Base-by-base conservation (phyloP, 2,113 vertebrate species). In the Ploceus nigricollis region DNA sequence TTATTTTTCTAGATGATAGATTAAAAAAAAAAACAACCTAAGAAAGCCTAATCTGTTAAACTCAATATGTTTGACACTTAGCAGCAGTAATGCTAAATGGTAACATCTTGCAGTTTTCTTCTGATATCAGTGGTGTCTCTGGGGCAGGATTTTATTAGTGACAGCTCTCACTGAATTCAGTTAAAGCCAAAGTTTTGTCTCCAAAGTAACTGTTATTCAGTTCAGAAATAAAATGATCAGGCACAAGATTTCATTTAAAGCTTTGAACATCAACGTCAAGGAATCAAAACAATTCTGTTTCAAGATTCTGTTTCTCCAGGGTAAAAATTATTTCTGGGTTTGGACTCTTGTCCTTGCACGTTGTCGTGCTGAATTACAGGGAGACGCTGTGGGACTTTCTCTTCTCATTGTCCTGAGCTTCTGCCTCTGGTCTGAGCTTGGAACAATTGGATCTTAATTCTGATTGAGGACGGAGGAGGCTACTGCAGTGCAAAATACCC, bases 211-310 rank as follows among this genome's bases (percentile, higher is more conserved):
- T 76, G 85, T 77, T 93, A 54, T 1, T 85, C 87, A 54, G 70
- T 73, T 93, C 83, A 94, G 80, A 94, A 93, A 90, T 63, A 45
- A 91, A 96, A 94, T 70, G 51, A 73, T 93, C 51, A 63, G 70
- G 86, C 90, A 58, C 21, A 8, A 57, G 78, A 80, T 79, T 93
- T 87, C 84, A 77, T 91, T 91, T 89, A 80, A 76, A 83, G 78
- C 91, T 87, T 90, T 68, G 81, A 93, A 82, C 63, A 60, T 73
- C 76, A 82, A 37, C 73, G 44, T 53, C 70, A 50, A 73, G 57
- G 65, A 86, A 95, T 64, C 56, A 84, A 92, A 96, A 76, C 61
- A 79, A 37, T 91, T 78, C 88, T 64, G 71, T 54, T 85, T 78
- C 60, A 37, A 28, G 72, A 79, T 87, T 40, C 80, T 87, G 30